Evolutionary conservation across 2,113 vertebrate genomes (phyloP).

Genomic region (Chunga burmeisteri): DNA sequence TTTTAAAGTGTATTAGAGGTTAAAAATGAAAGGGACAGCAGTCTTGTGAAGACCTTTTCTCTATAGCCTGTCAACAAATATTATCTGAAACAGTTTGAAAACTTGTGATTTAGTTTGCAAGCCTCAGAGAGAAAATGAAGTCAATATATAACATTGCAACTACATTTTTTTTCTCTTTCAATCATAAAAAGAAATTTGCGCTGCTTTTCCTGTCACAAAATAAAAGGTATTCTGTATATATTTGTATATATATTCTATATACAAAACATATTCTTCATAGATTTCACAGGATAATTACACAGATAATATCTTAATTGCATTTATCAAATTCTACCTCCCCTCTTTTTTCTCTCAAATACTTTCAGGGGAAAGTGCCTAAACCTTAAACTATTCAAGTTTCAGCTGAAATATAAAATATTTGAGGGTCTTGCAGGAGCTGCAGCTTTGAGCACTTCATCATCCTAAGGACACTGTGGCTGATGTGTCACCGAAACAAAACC

Average conservation of each 20-base stretch:
- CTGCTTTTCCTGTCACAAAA: neutral
- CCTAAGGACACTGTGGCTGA: neutral
- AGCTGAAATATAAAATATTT: neutral
- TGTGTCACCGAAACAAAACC: neutral
- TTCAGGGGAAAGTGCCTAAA: neutral
- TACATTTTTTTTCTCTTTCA: neutral
- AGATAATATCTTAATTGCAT: neutral
- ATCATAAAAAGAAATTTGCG: neutral
- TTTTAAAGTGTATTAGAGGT: neutral
- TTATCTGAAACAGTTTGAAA: neutral
- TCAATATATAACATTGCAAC: neutral
- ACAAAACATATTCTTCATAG: neutral
- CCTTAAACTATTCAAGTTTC: neutral
- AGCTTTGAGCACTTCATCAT: neutral
- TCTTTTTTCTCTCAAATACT: neutral
- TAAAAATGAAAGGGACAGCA: neutral
- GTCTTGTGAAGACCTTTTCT: neutral
- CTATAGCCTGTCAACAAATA: neutral
- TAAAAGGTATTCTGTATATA: neutral
- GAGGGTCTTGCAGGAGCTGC: neutral
- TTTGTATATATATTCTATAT: neutral
- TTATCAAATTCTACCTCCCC: neutral
- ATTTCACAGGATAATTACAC: neutral
- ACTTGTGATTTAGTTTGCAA: neutral
- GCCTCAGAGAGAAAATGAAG: neutral